These are phyloP conservation scores for Sarcophaga rosellei DNA, from an alignment of 2,888 invertebrate species.

Conservation along the genomic window DNA sequence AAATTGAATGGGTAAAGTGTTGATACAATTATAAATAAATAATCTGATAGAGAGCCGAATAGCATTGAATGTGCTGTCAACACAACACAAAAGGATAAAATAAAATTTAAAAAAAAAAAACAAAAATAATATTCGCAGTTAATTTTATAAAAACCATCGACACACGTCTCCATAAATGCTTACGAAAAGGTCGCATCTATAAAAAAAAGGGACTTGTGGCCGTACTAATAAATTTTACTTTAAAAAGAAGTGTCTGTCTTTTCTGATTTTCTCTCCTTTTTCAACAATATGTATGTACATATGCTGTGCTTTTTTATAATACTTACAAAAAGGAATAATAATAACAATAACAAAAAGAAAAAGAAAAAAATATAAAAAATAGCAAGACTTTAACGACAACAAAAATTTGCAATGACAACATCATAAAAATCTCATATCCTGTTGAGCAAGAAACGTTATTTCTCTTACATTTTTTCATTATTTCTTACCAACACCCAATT, in stretches of 20 bases:
- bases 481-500: constrained; percentile 29
- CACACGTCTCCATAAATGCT: constrained; percentile 1
- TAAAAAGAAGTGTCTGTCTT: neutral
- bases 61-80: constrained; percentile 43
- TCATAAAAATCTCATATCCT: constrained; percentile 52
- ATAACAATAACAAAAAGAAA: constrained; percentile 14
- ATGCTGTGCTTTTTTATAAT: constrained; percentile 33
- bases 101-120: neutral
- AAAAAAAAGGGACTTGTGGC: constrained; percentile 30
- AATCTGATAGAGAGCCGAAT: constrained; percentile 18
- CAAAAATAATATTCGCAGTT: neutral
- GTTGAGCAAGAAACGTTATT: constrained; percentile 31
- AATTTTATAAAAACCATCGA: neutral
- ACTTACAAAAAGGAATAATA: constrained; percentile 21
- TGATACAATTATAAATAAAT: constrained; percentile 24
- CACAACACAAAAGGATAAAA: constrained; percentile 33
- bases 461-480: constrained; percentile 8
- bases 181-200: constrained; percentile 24
- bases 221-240: constrained; percentile 40
- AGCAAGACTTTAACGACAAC: constrained; percentile 17
- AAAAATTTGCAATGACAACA: constrained; percentile 32
- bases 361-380: constrained; percentile 8
- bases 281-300: neutral
- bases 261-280: constrained; percentile 1
- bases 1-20: constrained; percentile 34